A percentile compares a stretch with the other conserved stretches of the same genome.
phyloP scores from a whole-genome alignment of 2,888 invertebrate species.

The Eristalis intricaria region DNA sequence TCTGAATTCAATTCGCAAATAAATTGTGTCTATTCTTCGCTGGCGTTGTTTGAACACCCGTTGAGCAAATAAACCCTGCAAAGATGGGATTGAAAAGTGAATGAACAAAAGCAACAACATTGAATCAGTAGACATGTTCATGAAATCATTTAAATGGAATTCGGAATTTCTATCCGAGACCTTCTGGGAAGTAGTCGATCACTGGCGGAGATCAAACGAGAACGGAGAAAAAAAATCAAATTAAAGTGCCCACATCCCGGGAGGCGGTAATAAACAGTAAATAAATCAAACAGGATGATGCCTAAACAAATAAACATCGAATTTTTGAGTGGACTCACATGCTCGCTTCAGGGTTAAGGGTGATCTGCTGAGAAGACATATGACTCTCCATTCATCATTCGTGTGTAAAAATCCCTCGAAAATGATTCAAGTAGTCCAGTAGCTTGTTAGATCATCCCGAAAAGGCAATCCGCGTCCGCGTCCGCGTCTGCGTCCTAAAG shows the following conservation, averaged over 20 bases:
- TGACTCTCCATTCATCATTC: no score
- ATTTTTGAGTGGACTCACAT: neutral
- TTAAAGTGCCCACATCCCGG: no score
- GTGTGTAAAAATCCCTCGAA: neutral
- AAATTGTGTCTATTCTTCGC: constrained; percentile 24
- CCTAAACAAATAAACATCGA: neutral
- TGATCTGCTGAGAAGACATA: neutral
- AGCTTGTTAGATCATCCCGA: neutral
- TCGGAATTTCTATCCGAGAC: neutral
- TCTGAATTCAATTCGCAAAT: constrained; percentile 48
- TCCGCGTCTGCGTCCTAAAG: neutral
- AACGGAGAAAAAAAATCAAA: neutral
- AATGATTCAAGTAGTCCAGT: neutral
- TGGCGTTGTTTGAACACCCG: constrained; percentile 2
- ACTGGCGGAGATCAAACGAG: neutral
- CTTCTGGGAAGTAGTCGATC: constrained; percentile 19
- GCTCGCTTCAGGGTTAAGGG: neutral
- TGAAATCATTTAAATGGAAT: constrained; percentile 53
- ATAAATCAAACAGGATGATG: neutral
- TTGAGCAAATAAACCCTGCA: constrained; percentile 25
- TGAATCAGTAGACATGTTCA: constrained; percentile 13
- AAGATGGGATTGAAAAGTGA: neutral
- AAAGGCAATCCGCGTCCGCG: neutral
- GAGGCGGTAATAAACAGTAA: neutral
- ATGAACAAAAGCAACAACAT: neutral